Conservation (phyloP, 2,797 vertebrate genomes). For the Manis crassicaudata region DNA sequence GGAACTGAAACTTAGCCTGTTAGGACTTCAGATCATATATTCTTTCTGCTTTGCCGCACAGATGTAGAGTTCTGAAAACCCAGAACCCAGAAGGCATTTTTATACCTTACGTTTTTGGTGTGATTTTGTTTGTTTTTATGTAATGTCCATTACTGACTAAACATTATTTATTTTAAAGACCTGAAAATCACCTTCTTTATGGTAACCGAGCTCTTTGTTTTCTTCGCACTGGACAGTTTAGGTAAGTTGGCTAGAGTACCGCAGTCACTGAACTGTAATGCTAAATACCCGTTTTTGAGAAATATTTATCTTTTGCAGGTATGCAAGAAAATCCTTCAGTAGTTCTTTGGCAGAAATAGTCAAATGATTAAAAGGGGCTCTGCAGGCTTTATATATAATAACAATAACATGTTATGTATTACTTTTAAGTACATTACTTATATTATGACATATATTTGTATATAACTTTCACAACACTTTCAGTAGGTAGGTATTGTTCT, state of each 20-base stretch:
- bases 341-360: constrained; percentile 29
- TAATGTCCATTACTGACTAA: constrained; percentile 32
- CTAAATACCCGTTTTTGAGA: neutral
- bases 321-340: neutral
- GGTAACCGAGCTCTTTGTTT: constrained; percentile 95
- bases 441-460: neutral
- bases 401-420: neutral
- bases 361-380: neutral
- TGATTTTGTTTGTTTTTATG: neutral
- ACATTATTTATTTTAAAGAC: constrained; percentile 85
- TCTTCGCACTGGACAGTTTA: constrained; percentile 88
- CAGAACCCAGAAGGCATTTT: neutral
- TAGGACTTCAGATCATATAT: neutral
- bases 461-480: neutral
- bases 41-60: constrained; percentile 10
- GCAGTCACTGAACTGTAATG: neutral
- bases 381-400: neutral
- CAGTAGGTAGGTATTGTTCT: neutral
- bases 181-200: constrained; percentile 93
- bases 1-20: neutral
- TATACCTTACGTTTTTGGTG: constrained; percentile 14
- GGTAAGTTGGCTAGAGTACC: constrained; percentile 88
- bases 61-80: neutral
- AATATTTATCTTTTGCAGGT: constrained; percentile 32
- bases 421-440: neutral